Evolutionary conservation across 2,797 vertebrate species (phyloP).

Genomic region (Spinus pinus): DNA sequence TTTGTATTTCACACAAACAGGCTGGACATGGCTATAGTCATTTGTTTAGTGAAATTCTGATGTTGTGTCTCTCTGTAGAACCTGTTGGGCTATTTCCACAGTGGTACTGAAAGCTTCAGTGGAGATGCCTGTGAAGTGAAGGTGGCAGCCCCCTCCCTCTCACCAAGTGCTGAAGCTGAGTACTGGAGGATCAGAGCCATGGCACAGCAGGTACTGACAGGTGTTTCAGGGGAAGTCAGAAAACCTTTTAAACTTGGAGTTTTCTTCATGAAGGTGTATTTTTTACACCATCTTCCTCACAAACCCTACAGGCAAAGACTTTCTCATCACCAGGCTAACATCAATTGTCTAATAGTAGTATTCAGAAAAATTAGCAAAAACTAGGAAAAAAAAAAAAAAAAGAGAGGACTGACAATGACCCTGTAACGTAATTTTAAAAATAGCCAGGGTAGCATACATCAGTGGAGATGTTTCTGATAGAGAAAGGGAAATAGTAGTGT

Average conservation of each 20-base stretch:
- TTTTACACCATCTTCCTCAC: neutral
- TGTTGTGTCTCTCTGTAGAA: conserved; percentile 79
- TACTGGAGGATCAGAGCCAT: conserved; percentile 97
- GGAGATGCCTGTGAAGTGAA: conserved; percentile 97
- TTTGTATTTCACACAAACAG: neutral
- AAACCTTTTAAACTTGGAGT: neutral
- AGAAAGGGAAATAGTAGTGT: neutral
- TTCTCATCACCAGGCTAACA: neutral
- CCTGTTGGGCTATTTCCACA: conserved; percentile 92
- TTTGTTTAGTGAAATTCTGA: neutral
- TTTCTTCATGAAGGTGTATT: neutral
- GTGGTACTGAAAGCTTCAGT: conserved; percentile 90
- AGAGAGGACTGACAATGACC: neutral
- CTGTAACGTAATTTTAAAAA: neutral
- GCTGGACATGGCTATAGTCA: neutral
- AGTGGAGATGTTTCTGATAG: neutral
- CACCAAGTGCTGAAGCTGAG: conserved; percentile 90
- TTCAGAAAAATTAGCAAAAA: neutral
- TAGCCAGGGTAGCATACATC: neutral
- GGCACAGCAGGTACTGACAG: conserved; percentile 90
- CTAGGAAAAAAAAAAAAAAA: neutral
- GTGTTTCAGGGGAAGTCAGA: neutral
- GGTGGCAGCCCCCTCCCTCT: conserved; percentile 91
- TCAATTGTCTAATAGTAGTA: neutral
- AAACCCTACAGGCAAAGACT: neutral